Evolutionary conservation across 30 jellyfish, hydroid and myxozoan species (phyloP).

Genomic region (Clytia hemisphaerica): DNA sequence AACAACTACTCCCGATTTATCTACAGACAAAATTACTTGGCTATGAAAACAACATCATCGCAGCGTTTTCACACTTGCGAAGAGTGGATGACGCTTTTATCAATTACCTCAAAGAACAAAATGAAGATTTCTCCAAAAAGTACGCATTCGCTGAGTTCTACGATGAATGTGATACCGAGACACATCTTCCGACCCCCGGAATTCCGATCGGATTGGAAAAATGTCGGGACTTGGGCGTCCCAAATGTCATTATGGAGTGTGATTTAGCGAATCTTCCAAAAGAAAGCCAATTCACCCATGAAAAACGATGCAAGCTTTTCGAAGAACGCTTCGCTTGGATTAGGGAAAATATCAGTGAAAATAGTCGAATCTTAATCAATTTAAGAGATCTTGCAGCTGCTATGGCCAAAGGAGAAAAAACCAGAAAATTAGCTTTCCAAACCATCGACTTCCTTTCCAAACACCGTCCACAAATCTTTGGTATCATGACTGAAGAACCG

Average conservation of each 20-base stretch:
- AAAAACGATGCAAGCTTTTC: constrained; percentile 26
- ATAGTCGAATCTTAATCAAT: constrained; percentile 37
- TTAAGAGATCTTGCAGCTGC: constrained; percentile 63
- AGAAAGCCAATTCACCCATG: constrained; percentile 24
- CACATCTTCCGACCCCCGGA: no score
- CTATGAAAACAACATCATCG: constrained; percentile 51
- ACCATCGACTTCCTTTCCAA: constrained; percentile 43
- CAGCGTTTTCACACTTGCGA: constrained; percentile 66
- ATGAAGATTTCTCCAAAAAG: constrained; percentile 44
- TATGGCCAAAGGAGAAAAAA: constrained; percentile 52
- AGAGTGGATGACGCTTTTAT: constrained; percentile 73
- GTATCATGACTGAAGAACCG: constrained; percentile 46
- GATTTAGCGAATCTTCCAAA: constrained; percentile 52
- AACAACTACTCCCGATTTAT: no score
- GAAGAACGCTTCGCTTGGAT: constrained; percentile 45
- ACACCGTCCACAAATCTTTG: constrained; percentile 55
- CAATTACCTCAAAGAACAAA: constrained; percentile 43
- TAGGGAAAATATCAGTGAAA: constrained; percentile 36
- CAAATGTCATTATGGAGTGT: constrained; percentile 46
- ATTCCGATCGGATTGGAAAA: constrained; percentile 60
- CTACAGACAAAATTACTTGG: constrained; percentile 53
- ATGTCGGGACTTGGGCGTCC: constrained; percentile 51
- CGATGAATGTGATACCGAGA: no score
- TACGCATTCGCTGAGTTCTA: no score
- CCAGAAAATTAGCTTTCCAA: constrained; percentile 63